phyloP scores from a whole-genome alignment of 2,113 vertebrate species.

The Oncorhynchus kisutch region DNA sequence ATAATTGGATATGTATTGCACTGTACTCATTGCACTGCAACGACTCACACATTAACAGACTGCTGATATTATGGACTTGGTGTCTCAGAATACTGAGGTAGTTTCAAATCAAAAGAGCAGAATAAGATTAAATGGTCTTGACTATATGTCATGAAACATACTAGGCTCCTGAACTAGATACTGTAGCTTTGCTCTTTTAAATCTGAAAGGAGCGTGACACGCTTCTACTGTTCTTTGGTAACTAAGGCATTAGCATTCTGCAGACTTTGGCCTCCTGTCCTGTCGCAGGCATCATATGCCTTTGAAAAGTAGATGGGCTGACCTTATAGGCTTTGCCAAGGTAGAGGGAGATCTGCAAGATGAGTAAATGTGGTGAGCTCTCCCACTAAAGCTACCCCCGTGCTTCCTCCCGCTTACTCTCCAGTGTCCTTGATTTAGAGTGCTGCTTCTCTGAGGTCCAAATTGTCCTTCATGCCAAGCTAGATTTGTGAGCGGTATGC shows the following conservation, averaged over 20 bases:
- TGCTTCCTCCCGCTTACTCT: constrained; percentile 42
- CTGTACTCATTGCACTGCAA: too few species aligned
- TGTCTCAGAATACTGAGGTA: too few species aligned
- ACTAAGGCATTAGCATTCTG: background rate
- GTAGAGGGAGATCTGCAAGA: background rate
- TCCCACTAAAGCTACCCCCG: constrained; percentile 25
- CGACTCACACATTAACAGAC: too few species aligned
- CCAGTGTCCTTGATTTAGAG: constrained; percentile 76
- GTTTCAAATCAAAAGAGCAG: too few species aligned
- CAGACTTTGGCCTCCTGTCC: too few species aligned
- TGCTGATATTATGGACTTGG: too few species aligned
- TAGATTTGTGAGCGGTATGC: constrained; percentile 81
- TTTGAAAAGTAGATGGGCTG: background rate
- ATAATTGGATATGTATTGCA: constrained; percentile 22
- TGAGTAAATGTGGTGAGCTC: constrained; percentile 4
- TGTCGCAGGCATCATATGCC: too few species aligned
- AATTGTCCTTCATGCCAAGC: constrained; percentile 88
- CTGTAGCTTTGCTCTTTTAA: constrained; percentile 29
- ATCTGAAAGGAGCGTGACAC: constrained; percentile 32
- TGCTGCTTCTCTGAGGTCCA: constrained; percentile 75
- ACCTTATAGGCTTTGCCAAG: background rate
- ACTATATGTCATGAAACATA: too few species aligned
- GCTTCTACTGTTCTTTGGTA: constrained; percentile 21
- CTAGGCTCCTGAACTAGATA: constrained; percentile 2
- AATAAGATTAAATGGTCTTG: too few species aligned